phyloP scores from a whole-genome alignment of 2,888 invertebrate species.

The Coelinius sp. region DNA sequence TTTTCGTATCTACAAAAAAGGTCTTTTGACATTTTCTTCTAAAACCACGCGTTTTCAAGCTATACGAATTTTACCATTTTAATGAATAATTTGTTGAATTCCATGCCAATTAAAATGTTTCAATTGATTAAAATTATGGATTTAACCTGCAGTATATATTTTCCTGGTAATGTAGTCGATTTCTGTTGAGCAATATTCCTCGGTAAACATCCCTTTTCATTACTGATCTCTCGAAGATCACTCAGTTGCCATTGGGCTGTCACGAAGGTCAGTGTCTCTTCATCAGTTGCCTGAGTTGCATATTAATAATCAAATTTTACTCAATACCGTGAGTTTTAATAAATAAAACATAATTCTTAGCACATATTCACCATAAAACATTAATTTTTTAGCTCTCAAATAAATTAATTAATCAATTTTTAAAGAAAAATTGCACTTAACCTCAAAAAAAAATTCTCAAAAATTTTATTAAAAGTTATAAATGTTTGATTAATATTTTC shows the following conservation, averaged over 20 bases:
- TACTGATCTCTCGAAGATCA: slow-evolving; percentile 76
- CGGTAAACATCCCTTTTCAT: slow-evolving; percentile 76
- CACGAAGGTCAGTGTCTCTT: slow-evolving; percentile 74
- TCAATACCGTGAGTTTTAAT: too few species aligned
- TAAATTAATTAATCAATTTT: background rate
- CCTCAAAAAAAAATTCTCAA: too few species aligned
- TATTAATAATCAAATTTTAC: slow-evolving; percentile 6
- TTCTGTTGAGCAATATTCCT: slow-evolving; percentile 71
- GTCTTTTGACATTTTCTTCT: too few species aligned
- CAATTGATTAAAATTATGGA: too few species aligned
- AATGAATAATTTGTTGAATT: background rate
- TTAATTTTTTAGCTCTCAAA: background rate
- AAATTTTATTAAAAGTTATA: too few species aligned
- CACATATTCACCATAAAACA: background rate
- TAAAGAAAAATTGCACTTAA: background rate
- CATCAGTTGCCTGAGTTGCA: slow-evolving; percentile 58
- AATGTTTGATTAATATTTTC: too few species aligned
- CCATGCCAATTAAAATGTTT: too few species aligned
- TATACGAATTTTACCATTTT: too few species aligned
- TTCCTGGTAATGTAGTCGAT: slow-evolving; percentile 72
- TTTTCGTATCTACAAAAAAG: too few species aligned
- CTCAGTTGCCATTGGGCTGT: slow-evolving; percentile 79
- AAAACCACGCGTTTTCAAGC: too few species aligned
- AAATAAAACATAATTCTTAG: too few species aligned
- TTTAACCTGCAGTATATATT: slow-evolving; percentile 75